Evolutionary conservation across 2,113 vertebrate genomes (phyloP).

Genomic region (Dromas ardeola): DNA sequence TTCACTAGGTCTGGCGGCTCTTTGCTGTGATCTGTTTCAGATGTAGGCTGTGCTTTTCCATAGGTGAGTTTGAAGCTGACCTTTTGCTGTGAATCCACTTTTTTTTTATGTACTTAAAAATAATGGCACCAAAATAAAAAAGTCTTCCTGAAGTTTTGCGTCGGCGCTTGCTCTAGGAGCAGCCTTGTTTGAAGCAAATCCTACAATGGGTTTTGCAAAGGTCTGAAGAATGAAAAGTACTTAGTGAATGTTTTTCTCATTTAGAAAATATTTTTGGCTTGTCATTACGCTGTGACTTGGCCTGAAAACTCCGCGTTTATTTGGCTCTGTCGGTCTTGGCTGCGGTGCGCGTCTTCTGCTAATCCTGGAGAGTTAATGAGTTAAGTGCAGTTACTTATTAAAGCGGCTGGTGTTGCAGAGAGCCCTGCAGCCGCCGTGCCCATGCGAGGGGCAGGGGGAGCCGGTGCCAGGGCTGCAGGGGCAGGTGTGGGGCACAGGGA

Average conservation of each 20-base stretch:
- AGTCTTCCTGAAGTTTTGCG: neutral
- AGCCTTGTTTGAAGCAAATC: neutral
- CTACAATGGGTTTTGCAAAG: neutral
- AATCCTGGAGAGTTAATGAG: constrained; percentile 47
- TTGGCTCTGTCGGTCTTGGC: constrained; percentile 38
- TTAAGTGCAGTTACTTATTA: constrained; percentile 19
- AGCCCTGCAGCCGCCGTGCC: neutral
- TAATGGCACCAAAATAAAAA: neutral
- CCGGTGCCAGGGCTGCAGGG: neutral
- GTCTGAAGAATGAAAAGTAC: constrained; percentile 1
- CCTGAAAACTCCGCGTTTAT: neutral
- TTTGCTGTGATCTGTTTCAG: neutral
- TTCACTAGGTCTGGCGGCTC: neutral
- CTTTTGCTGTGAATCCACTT: neutral
- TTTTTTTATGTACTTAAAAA: neutral
- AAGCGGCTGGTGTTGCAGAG: neutral
- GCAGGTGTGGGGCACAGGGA: too few relatives aligned
- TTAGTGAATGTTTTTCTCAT: constrained; percentile 14
- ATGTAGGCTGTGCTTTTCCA: neutral
- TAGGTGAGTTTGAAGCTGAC: neutral
- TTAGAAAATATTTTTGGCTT: neutral
- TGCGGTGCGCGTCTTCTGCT: fast-evolving
- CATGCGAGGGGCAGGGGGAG: neutral
- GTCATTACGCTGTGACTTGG: constrained; percentile 10
- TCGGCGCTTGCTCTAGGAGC: neutral